These are phyloP conservation scores for Manis javanica DNA, from an alignment of 2,797 vertebrate genomes.

Conservation along the genomic window DNA sequence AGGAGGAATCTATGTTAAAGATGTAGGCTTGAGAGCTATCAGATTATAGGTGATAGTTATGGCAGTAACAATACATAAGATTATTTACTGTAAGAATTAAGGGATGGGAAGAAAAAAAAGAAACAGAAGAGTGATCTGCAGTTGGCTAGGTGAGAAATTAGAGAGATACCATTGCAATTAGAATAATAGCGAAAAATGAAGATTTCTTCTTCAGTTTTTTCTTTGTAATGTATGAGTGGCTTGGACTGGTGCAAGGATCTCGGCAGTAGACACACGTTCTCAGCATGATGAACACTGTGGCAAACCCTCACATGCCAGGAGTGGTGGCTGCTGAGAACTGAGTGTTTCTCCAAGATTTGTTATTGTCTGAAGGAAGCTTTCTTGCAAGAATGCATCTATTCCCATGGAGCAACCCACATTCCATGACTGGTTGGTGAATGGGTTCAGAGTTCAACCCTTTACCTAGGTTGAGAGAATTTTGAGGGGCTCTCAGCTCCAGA, in stretches of 20 bases:
- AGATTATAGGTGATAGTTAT: not conserved
- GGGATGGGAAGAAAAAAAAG: not conserved
- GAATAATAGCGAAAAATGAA: not conserved
- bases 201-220: not conserved
- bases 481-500: not conserved
- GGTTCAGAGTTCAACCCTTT: not conserved
- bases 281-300: not conserved
- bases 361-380: not conserved
- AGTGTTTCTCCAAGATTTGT: not conserved
- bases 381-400: not conserved
- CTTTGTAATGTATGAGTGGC: not conserved
- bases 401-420: not conserved
- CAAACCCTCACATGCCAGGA: not conserved
- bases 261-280: not conserved
- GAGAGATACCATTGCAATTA: not conserved
- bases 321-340: not conserved
- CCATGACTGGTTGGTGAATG: not conserved
- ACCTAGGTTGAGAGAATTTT: not conserved
- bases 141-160: not conserved
- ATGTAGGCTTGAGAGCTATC: not conserved
- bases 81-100: not conserved
- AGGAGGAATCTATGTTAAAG: not conserved
- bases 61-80: not conserved
- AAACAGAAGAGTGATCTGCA: not conserved
- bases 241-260: not conserved